phyloP scores from a whole-genome alignment of 53 echinoderm and acorn worm species.

The Actinopyga echinites region DNA sequence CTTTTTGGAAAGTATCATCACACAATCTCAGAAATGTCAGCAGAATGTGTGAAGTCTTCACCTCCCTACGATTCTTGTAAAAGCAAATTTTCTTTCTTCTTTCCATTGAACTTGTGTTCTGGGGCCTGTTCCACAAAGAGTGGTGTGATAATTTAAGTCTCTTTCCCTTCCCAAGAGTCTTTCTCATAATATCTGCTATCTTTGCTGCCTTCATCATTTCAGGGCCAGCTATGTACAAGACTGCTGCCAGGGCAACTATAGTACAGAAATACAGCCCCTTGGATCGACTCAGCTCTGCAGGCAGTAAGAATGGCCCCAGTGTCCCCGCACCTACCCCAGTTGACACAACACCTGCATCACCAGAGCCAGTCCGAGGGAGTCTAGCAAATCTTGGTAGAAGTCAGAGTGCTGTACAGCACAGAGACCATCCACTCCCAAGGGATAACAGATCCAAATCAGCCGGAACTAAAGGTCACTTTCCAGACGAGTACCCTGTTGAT shows the following conservation, averaged over 20 bases:
- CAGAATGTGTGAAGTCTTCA: too few relatives aligned
- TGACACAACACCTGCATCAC: background rate
- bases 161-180: too few relatives aligned
- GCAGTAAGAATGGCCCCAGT: background rate
- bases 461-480: slow-evolving; percentile 1
- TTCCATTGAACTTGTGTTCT: too few relatives aligned
- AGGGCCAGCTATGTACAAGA: slow-evolving; percentile 68
- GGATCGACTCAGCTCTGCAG: slow-evolving; percentile 37
- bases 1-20: too few relatives aligned
- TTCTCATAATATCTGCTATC: too few relatives aligned
- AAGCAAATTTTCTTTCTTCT: too few relatives aligned
- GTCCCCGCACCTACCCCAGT: slow-evolving; percentile 9
- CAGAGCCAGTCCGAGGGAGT: background rate
- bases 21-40: too few relatives aligned
- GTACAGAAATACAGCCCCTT: slow-evolving; percentile 75
- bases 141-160: too few relatives aligned
- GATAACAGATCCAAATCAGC: slow-evolving; percentile 43
- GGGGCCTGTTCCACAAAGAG: too few relatives aligned
- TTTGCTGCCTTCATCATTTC: background rate
- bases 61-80: too few relatives aligned
- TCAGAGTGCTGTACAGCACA: slow-evolving; percentile 46
- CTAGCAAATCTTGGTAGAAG: slow-evolving; percentile 35
- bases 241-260: slow-evolving; percentile 64
- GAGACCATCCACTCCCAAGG: slow-evolving; percentile 11
- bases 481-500: background rate